Percentiles rank a stretch among this genome's conserved stretches.
phyloP scores from a whole-genome alignment of 2,888 invertebrate species.

The Chrysodeixis includens region DNA sequence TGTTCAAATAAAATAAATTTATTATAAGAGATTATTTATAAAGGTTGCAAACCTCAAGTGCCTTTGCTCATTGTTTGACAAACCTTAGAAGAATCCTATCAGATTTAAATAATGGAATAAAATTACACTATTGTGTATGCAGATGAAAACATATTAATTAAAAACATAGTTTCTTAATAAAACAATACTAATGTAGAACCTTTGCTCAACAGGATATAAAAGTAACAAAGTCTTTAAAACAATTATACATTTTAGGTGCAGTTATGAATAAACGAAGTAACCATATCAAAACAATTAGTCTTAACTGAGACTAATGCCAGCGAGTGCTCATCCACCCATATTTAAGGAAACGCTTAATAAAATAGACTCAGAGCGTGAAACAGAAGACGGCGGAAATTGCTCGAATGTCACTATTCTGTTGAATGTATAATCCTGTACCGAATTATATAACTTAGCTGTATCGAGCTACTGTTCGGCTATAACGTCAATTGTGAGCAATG shows the following conservation, averaged over 20 bases:
- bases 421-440: constrained; percentile 12
- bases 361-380: constrained; percentile 44
- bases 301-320: constrained; percentile 12
- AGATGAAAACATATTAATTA: too few species aligned
- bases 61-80: too few species aligned
- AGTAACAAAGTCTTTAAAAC: neutral
- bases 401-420: constrained; percentile 30
- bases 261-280: neutral
- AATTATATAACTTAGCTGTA: constrained; percentile 18
- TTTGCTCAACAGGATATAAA: neutral
- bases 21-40: too few species aligned
- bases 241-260: neutral
- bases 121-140: too few species aligned
- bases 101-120: too few species aligned
- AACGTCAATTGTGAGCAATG: constrained; percentile 28
- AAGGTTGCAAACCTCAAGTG: too few species aligned
- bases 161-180: too few species aligned
- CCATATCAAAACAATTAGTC: constrained; percentile 16
- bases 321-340: constrained; percentile 24
- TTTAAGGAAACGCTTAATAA: constrained; percentile 48
- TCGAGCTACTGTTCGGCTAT: constrained; percentile 18
- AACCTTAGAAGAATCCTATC: too few species aligned
- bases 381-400: constrained; percentile 47
- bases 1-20: too few species aligned
- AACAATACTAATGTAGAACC: neutral